A percentile compares a stretch with the other conserved stretches of the same genome.
These are phyloP conservation scores for Drosophila bifasciata DNA, from an alignment of 1,140 invertebrate species.

Conservation along the genomic window DNA sequence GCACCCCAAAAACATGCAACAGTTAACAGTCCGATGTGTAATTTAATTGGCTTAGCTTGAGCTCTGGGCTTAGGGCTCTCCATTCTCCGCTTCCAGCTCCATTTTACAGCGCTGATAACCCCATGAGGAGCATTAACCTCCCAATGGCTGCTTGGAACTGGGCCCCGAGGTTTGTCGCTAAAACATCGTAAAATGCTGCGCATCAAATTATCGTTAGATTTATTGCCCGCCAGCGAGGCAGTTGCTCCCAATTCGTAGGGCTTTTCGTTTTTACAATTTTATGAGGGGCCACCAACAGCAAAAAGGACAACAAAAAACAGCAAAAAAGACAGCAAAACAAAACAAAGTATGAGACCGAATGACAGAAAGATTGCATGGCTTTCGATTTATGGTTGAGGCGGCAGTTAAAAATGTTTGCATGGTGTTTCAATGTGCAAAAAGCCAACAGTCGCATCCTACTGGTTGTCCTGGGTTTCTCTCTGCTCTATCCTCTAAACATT, in stretches of 20 bases:
- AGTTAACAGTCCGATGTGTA: slow-evolving; percentile 44
- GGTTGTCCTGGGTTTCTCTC: too few species aligned
- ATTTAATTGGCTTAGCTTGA: slow-evolving; percentile 56
- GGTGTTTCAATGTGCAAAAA: too few species aligned
- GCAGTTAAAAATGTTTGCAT: too few species aligned
- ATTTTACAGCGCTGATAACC: slow-evolving; percentile 15
- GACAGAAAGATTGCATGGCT: slow-evolving; percentile 3
- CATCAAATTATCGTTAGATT: slow-evolving; percentile 64
- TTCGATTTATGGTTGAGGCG: background rate
- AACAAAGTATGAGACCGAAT: background rate
- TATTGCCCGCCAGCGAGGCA: slow-evolving; percentile 32
- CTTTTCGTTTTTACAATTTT: slow-evolving; percentile 19
- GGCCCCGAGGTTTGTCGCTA: slow-evolving; percentile 2
- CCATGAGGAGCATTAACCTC: slow-evolving; percentile 37
- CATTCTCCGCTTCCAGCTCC: too few species aligned
- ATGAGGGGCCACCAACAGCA: background rate
- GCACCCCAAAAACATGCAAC: slow-evolving; percentile 48
- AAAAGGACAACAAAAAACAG: background rate
- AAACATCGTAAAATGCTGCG: slow-evolving; percentile 49
- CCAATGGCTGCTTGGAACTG: background rate
- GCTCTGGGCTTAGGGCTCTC: slow-evolving; percentile 30
- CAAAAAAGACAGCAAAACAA: background rate
- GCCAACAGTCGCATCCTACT: background rate
- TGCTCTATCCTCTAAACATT: too few species aligned
- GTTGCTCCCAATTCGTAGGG: slow-evolving; percentile 19